phyloP scores from a whole-genome alignment of 2,888 invertebrate genomes.

The Acrocera orbiculus region DNA sequence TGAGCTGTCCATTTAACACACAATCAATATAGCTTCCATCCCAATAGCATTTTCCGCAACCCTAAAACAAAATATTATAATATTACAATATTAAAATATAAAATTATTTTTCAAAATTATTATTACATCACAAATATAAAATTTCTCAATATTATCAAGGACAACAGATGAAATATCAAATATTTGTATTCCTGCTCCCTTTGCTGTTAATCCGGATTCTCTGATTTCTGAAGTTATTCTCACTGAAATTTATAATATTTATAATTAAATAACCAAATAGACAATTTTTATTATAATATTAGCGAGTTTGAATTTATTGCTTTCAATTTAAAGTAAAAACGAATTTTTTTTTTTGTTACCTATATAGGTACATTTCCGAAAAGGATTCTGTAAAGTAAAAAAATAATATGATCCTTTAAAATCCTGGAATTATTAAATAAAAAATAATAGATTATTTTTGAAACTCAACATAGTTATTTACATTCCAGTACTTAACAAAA shows the following conservation, averaged over 20 bases:
- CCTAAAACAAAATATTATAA: slow-evolving; percentile 18
- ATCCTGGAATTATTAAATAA: background rate
- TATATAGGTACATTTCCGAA: too few species aligned
- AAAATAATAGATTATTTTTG: background rate
- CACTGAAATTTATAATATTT: slow-evolving; percentile 2
- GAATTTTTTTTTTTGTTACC: too few species aligned
- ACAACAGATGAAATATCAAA: slow-evolving; percentile 28
- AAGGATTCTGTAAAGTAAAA: too few species aligned
- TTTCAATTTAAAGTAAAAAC: too few species aligned
- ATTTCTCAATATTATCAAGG: slow-evolving; percentile 12
- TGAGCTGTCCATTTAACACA: slow-evolving; percentile 6
- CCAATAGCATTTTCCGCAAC: slow-evolving; percentile 20
- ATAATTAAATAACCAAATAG: background rate
- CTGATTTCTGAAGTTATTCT: slow-evolving; percentile 7
- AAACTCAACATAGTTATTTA: slow-evolving; percentile 5
- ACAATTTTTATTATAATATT: background rate
- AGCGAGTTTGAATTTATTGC: too few species aligned
- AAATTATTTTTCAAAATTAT: background rate
- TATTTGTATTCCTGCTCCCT: slow-evolving; percentile 9
- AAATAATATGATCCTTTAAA: too few species aligned
- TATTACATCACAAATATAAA: slow-evolving; percentile 12
- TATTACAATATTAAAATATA: slow-evolving; percentile 1
- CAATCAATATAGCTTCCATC: slow-evolving; percentile 11
- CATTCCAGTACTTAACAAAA: too few species aligned
- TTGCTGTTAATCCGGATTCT: slow-evolving; percentile 5